These are phyloP conservation scores for Napeogenes inachia DNA, from an alignment of 2,888 invertebrate genomes.

Conservation along the genomic window DNA sequence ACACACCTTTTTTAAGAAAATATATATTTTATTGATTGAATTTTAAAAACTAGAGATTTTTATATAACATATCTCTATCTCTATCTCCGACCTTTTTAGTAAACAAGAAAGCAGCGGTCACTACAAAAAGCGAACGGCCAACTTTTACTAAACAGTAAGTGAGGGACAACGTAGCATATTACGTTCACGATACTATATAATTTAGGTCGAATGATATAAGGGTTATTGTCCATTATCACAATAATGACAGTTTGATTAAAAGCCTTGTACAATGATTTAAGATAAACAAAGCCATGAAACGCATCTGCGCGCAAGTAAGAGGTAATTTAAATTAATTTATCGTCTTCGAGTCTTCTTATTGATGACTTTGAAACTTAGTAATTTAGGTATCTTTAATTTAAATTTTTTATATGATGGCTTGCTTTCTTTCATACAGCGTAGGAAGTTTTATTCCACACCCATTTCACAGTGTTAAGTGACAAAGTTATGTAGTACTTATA, in stretches of 20 bases:
- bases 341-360: constrained; percentile 13
- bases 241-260: constrained; percentile 12
- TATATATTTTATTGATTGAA: too few species aligned
- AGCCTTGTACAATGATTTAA: constrained; percentile 15
- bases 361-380: constrained; percentile 11
- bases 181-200: not conserved
- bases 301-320: constrained; percentile 18
- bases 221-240: not conserved
- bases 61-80: constrained; percentile 4
- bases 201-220: not conserved
- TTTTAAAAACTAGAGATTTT: too few species aligned
- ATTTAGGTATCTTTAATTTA: constrained; percentile 2
- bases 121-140: constrained; percentile 25
- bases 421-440: too few species aligned
- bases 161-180: not conserved
- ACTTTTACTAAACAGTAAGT: constrained; percentile 15
- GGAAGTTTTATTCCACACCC: too few species aligned
- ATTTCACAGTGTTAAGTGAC: too few species aligned
- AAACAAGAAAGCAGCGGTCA: constrained; percentile 21
- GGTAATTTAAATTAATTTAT: constrained; percentile 21
- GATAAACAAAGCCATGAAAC: constrained; percentile 21
- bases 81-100: constrained; percentile 19
- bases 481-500: too few species aligned
- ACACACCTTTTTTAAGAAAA: too few species aligned
- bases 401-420: not conserved